Percentiles rank a stretch among this genome's conserved stretches.
Conservation (phyloP, 2,797 vertebrate genomes). For the Darevskia nairensis region DNA sequence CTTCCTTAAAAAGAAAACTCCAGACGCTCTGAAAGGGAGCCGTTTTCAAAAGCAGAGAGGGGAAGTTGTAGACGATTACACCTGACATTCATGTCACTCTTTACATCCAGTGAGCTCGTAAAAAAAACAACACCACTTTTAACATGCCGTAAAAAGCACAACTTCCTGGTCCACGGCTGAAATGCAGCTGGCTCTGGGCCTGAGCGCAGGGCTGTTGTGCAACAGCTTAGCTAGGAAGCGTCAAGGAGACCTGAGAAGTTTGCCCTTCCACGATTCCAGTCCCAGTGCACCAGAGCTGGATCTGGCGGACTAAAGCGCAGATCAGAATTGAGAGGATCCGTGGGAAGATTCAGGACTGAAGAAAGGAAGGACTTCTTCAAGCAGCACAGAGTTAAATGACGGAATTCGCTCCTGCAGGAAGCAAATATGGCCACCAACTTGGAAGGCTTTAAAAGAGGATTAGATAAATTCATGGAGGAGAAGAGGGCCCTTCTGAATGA, state of each 20-base stretch:
- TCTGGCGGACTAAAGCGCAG: background rate
- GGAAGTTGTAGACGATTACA: conserved; percentile 60
- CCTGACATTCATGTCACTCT: conserved; percentile 49
- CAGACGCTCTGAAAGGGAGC: conserved; percentile 64
- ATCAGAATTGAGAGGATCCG: no score
- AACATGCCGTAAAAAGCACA: conserved; percentile 43
- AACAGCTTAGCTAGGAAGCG: background rate
- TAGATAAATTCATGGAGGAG: no score
- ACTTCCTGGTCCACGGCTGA: conserved; percentile 58
- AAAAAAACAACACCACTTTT: conserved; percentile 54
- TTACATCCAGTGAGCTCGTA: conserved; percentile 67
- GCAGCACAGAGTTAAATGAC: no score
- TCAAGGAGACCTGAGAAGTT: background rate
- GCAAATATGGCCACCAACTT: no score
- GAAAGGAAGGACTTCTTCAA: no score
- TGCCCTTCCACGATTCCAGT: background rate
- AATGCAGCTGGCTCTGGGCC: conserved; percentile 38
- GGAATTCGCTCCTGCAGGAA: no score
- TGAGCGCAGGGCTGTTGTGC: background rate
- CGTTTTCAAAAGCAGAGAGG: conserved; percentile 62
- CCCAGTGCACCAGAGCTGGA: background rate
- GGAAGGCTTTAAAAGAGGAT: no score
- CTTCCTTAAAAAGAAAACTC: conserved; percentile 40
- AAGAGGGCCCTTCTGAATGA: no score
- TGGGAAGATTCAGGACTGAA: no score